These are phyloP conservation scores for Troides aeacus DNA, from an alignment of 2,888 invertebrate genomes.

Conservation along the genomic window DNA sequence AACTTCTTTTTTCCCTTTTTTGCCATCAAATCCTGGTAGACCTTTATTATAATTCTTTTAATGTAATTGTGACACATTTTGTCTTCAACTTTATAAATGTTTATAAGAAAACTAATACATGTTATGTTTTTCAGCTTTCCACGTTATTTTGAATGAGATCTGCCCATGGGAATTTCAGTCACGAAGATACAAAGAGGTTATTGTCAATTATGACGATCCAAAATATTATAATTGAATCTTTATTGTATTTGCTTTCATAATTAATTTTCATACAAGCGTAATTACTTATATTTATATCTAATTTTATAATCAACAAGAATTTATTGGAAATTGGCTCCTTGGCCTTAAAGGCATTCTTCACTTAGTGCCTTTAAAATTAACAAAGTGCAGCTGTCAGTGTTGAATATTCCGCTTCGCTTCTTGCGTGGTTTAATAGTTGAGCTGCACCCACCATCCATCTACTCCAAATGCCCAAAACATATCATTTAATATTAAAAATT, in stretches of 20 bases:
- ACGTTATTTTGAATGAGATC: conserved; percentile 41
- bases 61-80: no score
- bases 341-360: no score
- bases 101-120: background rate
- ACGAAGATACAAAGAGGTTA: conserved; percentile 32
- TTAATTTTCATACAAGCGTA: background rate
- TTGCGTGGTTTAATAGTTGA: no score
- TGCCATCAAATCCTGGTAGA: no score
- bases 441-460: no score
- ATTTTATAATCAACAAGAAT: background rate
- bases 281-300: background rate
- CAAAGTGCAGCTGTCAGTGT: no score
- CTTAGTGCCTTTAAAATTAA: no score
- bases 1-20: no score
- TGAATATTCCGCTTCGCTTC: no score
- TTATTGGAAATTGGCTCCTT: no score
- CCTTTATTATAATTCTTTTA: background rate
- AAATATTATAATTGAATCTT: conserved; percentile 40
- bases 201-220: conserved; percentile 36
- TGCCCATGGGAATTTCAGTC: conserved; percentile 49
- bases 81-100: background rate
- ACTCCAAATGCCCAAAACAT: no score
- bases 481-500: no score
- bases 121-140: conserved; percentile 40
- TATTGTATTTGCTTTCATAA: background rate